A percentile compares a stretch with the other conserved stretches of the same genome.
These are phyloP conservation scores for Tipula vernalis DNA, from an alignment of 2,888 invertebrate species.

Conservation along the genomic window DNA sequence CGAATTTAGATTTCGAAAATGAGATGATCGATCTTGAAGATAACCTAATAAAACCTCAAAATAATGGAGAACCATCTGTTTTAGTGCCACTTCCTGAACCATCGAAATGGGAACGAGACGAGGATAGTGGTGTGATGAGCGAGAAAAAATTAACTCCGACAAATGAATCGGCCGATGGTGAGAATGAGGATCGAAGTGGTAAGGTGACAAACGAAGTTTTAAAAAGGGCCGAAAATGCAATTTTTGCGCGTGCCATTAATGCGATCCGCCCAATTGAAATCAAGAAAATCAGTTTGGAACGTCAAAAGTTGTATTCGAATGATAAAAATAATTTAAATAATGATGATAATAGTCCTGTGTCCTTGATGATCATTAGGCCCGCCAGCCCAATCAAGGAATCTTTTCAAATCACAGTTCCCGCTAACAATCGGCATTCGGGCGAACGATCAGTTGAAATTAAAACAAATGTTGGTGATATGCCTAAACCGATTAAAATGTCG, in stretches of 20 bases:
- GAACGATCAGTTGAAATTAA: constrained; percentile 37
- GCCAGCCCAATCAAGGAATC: constrained; percentile 19
- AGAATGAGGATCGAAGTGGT: background rate
- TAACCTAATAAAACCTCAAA: constrained; percentile 9
- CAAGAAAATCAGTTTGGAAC: constrained; percentile 53
- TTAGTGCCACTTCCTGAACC: constrained; percentile 63
- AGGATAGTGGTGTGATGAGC: constrained; percentile 36
- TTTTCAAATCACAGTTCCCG: constrained; percentile 44
- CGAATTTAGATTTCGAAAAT: constrained; percentile 25
- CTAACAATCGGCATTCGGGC: constrained; percentile 34
- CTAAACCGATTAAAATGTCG: constrained; percentile 36
- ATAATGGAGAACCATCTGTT: constrained; percentile 23
- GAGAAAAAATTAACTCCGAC: constrained; percentile 31
- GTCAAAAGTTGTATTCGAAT: constrained; percentile 51
- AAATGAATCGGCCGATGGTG: constrained; percentile 28
- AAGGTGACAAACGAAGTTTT: constrained; percentile 78
- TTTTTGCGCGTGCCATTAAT: constrained; percentile 78
- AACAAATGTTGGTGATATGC: constrained; percentile 28
- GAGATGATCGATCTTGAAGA: constrained; percentile 19
- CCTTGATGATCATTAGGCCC: constrained; percentile 16
- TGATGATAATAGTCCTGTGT: constrained; percentile 21
- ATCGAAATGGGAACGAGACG: constrained; percentile 83
- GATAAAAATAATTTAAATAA: constrained; percentile 22
- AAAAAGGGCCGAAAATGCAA: constrained; percentile 82
- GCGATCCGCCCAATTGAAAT: constrained; percentile 66